These are phyloP conservation scores for Ptychochromis oligacanthus DNA, from an alignment of 2,113 vertebrate genomes.

Conservation along the genomic window DNA sequence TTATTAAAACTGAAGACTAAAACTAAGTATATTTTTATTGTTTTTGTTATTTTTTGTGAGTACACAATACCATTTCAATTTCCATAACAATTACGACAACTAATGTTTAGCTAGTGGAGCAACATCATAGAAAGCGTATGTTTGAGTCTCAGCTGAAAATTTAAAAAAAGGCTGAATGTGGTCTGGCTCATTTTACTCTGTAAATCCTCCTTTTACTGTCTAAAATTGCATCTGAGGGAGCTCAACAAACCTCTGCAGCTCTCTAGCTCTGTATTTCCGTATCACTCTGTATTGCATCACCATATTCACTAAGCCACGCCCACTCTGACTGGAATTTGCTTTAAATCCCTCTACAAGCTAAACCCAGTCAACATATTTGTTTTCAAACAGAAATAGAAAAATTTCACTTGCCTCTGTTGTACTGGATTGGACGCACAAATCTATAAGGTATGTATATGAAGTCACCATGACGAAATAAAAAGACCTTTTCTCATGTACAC, in stretches of 20 bases:
- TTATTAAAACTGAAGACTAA: neutral
- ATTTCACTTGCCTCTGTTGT: neutral
- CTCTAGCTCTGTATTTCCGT: neutral
- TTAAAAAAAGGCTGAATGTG: neutral
- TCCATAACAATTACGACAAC: too few species aligned
- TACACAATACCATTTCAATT: too few species aligned
- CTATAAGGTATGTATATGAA: neutral
- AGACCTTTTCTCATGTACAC: neutral
- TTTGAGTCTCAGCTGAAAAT: neutral
- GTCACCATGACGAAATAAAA: neutral
- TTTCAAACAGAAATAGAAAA: slow-evolving; percentile 1
- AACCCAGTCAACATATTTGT: neutral
- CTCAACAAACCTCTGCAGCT: neutral
- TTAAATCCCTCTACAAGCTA: neutral
- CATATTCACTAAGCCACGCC: neutral
- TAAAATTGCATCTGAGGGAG: neutral
- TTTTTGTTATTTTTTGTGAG: neutral
- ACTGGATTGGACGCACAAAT: neutral
- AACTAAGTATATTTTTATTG: neutral
- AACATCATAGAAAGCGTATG: neutral
- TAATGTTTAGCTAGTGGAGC: too few species aligned
- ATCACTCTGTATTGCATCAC: neutral
- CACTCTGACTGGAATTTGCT: neutral
- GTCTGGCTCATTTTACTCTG: neutral
- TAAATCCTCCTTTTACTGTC: neutral